These are phyloP conservation scores for Achlya flavicornis DNA, from an alignment of 2,888 invertebrate genomes.

Conservation along the genomic window DNA sequence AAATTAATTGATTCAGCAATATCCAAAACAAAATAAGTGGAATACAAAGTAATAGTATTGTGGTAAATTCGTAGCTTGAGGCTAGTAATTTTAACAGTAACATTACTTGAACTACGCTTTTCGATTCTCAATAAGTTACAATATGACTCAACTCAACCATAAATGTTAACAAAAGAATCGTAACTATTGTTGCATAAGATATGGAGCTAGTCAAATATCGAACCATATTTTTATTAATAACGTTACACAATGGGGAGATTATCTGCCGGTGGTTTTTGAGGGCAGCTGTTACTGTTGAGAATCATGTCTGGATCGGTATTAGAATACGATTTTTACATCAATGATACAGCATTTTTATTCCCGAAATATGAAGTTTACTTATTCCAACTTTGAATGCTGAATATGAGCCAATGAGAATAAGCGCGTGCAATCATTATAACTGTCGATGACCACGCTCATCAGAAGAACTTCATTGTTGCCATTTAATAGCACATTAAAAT, in stretches of 20 bases:
- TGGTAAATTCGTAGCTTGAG: neutral
- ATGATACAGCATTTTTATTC: constrained; percentile 13
- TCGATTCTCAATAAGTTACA: constrained; percentile 58
- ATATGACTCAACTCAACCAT: constrained; percentile 72
- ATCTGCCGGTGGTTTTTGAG: constrained; percentile 69
- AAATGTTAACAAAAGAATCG: constrained; percentile 69
- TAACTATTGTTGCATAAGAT: constrained; percentile 74
- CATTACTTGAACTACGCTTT: constrained; percentile 16
- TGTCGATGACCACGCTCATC: neutral
- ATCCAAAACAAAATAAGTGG: neutral
- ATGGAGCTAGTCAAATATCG: constrained; percentile 56
- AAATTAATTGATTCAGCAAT: neutral
- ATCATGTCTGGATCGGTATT: constrained; percentile 22
- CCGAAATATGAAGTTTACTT: neutral
- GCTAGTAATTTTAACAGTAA: constrained; percentile 6
- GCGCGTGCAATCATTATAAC: neutral
- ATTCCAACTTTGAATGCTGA: neutral
- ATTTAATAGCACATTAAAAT: too few relatives aligned
- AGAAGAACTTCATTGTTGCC: neutral
- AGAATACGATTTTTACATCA: constrained; percentile 15
- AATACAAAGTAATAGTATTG: neutral
- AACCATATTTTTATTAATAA: constrained; percentile 83
- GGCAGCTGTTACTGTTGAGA: constrained; percentile 68
- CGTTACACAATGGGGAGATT: constrained; percentile 77
- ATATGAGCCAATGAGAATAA: neutral